These are phyloP conservation scores for Semicossyphus pulcher DNA, from an alignment of 2,113 vertebrate genomes.

Conservation along the genomic window DNA sequence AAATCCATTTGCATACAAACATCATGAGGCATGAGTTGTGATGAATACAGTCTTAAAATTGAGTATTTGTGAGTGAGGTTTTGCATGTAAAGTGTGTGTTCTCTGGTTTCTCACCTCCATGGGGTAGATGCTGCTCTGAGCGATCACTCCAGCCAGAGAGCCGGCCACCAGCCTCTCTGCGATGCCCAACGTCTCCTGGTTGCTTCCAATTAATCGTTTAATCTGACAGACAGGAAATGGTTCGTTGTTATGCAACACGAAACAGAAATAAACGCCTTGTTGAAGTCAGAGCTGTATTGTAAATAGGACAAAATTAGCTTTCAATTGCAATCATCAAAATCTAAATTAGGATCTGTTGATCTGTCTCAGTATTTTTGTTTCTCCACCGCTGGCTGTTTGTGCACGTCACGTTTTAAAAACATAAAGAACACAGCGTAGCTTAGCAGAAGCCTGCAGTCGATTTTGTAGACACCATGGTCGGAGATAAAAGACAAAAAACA, in stretches of 20 bases:
- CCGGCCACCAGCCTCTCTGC: conserved; percentile 91
- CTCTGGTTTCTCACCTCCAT: conserved; percentile 88
- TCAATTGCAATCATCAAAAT: too few species aligned
- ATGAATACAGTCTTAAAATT: background rate
- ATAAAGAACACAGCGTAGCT: too few species aligned
- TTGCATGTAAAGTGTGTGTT: background rate
- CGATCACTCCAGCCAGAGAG: conserved; percentile 92
- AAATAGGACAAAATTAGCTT: too few species aligned
- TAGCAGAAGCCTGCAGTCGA: too few species aligned
- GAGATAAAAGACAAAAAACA: too few species aligned
- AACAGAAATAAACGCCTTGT: too few species aligned
- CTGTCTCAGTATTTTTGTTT: too few species aligned
- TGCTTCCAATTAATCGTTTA: conserved; percentile 91
- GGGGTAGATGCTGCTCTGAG: conserved; percentile 98
- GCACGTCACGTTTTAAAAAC: too few species aligned
- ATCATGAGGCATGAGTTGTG: background rate
- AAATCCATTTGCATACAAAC: conserved; percentile 11
- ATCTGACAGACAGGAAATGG: conserved; percentile 81
- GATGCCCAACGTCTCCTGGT: conserved; percentile 93
- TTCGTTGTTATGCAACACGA: background rate
- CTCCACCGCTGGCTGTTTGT: too few species aligned
- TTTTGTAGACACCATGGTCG: too few species aligned
- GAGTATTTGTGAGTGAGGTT: background rate
- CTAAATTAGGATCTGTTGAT: too few species aligned
- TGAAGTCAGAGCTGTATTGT: background rate